A percentile compares a stretch with the other conserved stretches of the same genome.
Conservation (phyloP, 2,888 invertebrate species). For the Cotesia congregata region DNA sequence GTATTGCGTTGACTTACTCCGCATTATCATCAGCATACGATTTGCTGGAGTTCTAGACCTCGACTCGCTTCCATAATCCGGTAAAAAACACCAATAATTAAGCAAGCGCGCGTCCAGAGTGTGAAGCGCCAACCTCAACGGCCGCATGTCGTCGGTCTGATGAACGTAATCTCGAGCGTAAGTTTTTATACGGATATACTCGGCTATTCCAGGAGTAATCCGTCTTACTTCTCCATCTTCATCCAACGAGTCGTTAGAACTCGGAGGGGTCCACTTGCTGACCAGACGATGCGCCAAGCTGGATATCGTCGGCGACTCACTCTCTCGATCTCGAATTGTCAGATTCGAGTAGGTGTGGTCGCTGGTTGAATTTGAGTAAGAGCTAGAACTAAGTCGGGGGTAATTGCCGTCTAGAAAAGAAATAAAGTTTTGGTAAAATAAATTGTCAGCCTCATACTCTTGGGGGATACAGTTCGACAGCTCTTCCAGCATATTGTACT, state of each 20-base stretch:
- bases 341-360: constrained; percentile 60
- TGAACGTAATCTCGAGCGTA: neutral
- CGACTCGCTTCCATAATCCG: neutral
- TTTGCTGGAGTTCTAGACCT: neutral
- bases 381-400: neutral
- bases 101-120: neutral
- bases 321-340: constrained; percentile 33
- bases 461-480: constrained; percentile 51
- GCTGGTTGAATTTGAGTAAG: constrained; percentile 39
- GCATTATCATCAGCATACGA: neutral
- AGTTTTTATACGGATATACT: neutral
- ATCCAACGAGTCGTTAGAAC: neutral
- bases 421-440: constrained; percentile 22
- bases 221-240: constrained; percentile 5
- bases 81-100: neutral
- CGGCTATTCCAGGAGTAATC: neutral
- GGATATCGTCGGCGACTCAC: constrained; percentile 51
- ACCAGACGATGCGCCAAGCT: constrained; percentile 50
- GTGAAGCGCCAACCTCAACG: neutral
- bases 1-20: neutral
- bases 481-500: constrained; percentile 24
- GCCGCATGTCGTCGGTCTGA: neutral
- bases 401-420: neutral
- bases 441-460: constrained; percentile 49
- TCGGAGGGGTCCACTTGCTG: constrained; percentile 12